A percentile compares a stretch with the other conserved stretches of the same genome.
Conservation (phyloP, 2,888 invertebrate genomes). For the Lasius platythorax region DNA sequence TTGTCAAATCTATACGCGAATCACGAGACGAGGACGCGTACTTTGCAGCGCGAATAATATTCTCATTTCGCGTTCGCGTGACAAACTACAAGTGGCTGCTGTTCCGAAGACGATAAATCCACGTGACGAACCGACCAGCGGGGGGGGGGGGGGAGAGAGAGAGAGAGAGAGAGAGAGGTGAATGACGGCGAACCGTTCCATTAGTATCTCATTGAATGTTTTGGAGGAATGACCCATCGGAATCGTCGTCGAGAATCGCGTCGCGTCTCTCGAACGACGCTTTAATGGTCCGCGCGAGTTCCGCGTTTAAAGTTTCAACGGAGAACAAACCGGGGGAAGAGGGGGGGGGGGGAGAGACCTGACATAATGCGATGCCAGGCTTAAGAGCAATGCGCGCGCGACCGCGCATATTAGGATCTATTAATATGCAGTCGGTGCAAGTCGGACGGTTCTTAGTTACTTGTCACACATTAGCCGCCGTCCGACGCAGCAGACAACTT, state of each 20-base stretch:
- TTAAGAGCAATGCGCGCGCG: slow-evolving; percentile 59
- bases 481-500: slow-evolving; percentile 64
- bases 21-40: slow-evolving; percentile 21
- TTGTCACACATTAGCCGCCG: slow-evolving; percentile 80
- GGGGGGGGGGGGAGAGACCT: slow-evolving; percentile 23
- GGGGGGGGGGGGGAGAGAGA: too few species aligned
- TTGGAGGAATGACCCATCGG: background rate
- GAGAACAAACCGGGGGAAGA: slow-evolving; percentile 61
- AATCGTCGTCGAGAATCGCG: background rate
- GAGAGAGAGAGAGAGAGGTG: too few species aligned
- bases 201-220: slow-evolving; percentile 16
- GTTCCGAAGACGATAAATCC: slow-evolving; percentile 21
- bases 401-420: slow-evolving; percentile 77
- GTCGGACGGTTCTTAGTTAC: slow-evolving; percentile 81
- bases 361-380: slow-evolving; percentile 72
- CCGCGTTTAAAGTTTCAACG: slow-evolving; percentile 66
- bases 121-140: background rate
- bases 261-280: background rate
- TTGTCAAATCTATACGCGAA: slow-evolving; percentile 49
- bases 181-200: background rate
- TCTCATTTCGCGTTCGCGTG: slow-evolving; percentile 1
- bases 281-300: background rate
- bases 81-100: slow-evolving; percentile 1
- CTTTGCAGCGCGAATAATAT: slow-evolving; percentile 5
- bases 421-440: slow-evolving; percentile 80